Evolutionary conservation across 2,113 vertebrate species (phyloP).

Genomic region (Scomber japonicus): DNA sequence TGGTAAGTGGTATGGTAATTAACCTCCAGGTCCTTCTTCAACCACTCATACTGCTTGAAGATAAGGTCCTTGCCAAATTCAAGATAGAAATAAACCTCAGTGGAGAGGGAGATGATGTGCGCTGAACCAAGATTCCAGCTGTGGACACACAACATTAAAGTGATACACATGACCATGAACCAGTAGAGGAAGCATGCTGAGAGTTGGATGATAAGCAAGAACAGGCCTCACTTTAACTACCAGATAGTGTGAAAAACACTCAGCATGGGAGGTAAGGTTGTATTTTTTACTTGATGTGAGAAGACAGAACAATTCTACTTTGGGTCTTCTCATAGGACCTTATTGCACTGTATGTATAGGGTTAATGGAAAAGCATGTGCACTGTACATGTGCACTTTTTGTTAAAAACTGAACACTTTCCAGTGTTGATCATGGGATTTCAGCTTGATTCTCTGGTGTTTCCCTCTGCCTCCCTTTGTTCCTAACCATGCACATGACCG

Average conservation of each 20-base stretch:
- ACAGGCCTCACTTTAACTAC: conserved; percentile 32
- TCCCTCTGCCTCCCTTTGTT: conserved; percentile 26
- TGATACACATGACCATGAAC: conserved; percentile 45
- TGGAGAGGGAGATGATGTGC: conserved; percentile 92
- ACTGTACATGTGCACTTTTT: conserved; percentile 28
- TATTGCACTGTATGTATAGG: neutral
- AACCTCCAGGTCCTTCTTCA: conserved; percentile 89
- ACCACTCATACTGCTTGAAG: conserved; percentile 88
- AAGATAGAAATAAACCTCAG: conserved; percentile 91
- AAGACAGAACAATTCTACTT: neutral
- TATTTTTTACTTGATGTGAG: neutral
- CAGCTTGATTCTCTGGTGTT: conserved; percentile 23
- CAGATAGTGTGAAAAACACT: conserved; percentile 42
- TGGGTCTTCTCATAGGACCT: neutral
- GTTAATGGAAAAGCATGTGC: conserved; percentile 28
- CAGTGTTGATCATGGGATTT: conserved; percentile 36
- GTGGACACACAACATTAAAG: conserved; percentile 61
- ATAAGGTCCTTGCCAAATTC: conserved; percentile 86
- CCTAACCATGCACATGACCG: conserved; percentile 37
- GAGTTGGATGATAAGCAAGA: conserved; percentile 33
- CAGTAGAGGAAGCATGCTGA: conserved; percentile 43
- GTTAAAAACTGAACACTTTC: conserved; percentile 36
- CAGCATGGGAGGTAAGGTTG: neutral
- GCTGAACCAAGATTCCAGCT: conserved; percentile 91
- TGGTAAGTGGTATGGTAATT: conserved; percentile 17